These are phyloP conservation scores for Corythoichthys haematopterus DNA, from an alignment of 2,113 vertebrate genomes.

Conservation along the genomic window DNA sequence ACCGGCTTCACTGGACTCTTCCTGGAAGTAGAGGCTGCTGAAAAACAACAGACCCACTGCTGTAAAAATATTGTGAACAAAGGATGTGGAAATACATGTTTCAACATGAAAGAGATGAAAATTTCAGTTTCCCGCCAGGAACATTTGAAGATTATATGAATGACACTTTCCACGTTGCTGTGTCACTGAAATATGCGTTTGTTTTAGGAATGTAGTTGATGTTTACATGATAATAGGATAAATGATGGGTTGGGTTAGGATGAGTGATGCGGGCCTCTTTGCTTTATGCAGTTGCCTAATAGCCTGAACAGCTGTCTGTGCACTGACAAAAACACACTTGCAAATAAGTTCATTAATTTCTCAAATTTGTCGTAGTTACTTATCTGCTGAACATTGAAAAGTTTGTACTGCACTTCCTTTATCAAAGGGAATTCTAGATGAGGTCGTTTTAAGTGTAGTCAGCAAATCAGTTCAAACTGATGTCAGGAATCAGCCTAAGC, in stretches of 20 bases:
- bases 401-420: conserved; percentile 1
- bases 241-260: conserved; percentile 22
- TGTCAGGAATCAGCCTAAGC: conserved; percentile 29
- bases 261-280: conserved; percentile 24
- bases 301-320: not conserved
- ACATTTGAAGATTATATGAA: conserved; percentile 1
- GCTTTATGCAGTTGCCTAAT: conserved; percentile 20
- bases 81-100: conserved; percentile 12
- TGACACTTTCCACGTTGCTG: not conserved
- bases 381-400: conserved; percentile 48
- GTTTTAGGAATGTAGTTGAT: conserved; percentile 16
- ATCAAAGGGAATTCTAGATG: conserved; percentile 62
- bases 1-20: conserved; percentile 39
- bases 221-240: conserved; percentile 22
- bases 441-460: conserved; percentile 53
- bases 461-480: conserved; percentile 46
- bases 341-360: conserved; percentile 8
- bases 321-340: not conserved
- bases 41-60: conserved; percentile 16
- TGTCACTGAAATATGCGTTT: not conserved
- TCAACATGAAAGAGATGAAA: conserved; percentile 15
- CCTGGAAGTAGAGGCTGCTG: conserved; percentile 38
- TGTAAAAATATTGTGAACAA: conserved; percentile 11
- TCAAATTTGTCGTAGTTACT: conserved; percentile 26
- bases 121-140: not conserved